Conservation (phyloP, 2,888 invertebrate genomes). For the Synergus umbraculus region DNA sequence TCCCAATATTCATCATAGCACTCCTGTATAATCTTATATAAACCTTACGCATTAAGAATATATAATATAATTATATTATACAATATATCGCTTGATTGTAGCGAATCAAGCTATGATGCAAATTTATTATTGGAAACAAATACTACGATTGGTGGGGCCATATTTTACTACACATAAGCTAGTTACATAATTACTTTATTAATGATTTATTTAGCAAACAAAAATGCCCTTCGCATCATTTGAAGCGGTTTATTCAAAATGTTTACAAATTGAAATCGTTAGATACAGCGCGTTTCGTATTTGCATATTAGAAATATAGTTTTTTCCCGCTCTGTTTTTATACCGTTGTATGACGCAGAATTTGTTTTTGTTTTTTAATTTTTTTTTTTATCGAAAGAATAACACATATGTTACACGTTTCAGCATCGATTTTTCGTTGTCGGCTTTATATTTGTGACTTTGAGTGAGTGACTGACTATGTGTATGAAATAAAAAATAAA, state of each 20-base stretch:
- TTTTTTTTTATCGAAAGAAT: not conserved
- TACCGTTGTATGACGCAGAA: not conserved
- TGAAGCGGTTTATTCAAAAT: not conserved
- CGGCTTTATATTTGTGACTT: conserved; percentile 11
- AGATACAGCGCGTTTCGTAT: not conserved
- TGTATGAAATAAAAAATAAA: conserved; percentile 39
- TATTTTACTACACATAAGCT: conserved; percentile 17
- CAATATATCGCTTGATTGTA: not conserved
- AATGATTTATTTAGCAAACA: not conserved
- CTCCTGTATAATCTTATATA: no score
- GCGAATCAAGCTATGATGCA: conserved; percentile 6
- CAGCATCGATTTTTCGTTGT: conserved; percentile 15
- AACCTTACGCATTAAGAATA: no score
- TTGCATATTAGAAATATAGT: not conserved
- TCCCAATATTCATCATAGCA: no score
- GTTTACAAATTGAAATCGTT: not conserved
- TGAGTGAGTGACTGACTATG: conserved; percentile 17
- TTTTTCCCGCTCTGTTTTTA: not conserved
- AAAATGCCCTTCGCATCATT: not conserved
- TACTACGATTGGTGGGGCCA: conserved; percentile 31
- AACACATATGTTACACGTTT: conserved; percentile 9
- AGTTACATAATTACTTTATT: not conserved
- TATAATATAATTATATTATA: no score
- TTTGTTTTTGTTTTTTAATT: not conserved
- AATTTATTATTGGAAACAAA: conserved; percentile 14